Conservation (phyloP, 2,888 invertebrate genomes). For the Polia nebulosa region DNA sequence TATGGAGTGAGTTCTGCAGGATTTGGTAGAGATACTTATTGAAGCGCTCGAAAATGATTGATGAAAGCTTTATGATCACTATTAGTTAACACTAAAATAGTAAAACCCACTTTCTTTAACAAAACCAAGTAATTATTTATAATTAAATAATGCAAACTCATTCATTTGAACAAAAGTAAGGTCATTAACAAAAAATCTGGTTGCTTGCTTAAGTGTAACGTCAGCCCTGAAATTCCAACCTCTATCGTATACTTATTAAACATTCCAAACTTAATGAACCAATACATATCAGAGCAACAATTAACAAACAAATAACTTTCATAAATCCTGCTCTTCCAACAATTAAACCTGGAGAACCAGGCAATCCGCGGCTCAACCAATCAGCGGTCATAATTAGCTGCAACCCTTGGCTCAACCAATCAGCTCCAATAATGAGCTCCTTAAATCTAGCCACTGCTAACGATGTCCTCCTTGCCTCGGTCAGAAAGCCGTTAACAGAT, state of each 20-base stretch:
- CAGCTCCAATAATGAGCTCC: constrained; percentile 44
- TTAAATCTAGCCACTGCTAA: constrained; percentile 50
- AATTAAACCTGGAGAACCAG: constrained; percentile 29
- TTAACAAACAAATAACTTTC: constrained; percentile 34
- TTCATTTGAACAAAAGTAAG: neutral
- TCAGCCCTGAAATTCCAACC: neutral
- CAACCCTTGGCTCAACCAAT: constrained; percentile 13
- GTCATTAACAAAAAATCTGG: neutral
- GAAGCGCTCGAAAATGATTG: neutral
- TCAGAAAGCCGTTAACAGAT: constrained; percentile 28
- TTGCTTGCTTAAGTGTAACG: neutral
- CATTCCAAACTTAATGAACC: constrained; percentile 31
- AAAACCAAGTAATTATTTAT: neutral
- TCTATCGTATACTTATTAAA: neutral
- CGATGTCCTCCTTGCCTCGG: constrained; percentile 30
- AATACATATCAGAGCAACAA: constrained; percentile 25
- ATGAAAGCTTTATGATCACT: neutral
- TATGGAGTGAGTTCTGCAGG: neutral
- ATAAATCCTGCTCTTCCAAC: constrained; percentile 33
- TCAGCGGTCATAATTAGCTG: constrained; percentile 39
- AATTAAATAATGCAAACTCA: neutral
- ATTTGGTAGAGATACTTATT: neutral
- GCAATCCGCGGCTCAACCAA: constrained; percentile 18
- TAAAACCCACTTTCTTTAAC: neutral
- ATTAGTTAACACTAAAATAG: neutral